Percentiles rank a stretch among this genome's conserved stretches.
These are phyloP conservation scores for Cordilura impudica DNA, from an alignment of 2,888 invertebrate genomes.

Conservation along the genomic window DNA sequence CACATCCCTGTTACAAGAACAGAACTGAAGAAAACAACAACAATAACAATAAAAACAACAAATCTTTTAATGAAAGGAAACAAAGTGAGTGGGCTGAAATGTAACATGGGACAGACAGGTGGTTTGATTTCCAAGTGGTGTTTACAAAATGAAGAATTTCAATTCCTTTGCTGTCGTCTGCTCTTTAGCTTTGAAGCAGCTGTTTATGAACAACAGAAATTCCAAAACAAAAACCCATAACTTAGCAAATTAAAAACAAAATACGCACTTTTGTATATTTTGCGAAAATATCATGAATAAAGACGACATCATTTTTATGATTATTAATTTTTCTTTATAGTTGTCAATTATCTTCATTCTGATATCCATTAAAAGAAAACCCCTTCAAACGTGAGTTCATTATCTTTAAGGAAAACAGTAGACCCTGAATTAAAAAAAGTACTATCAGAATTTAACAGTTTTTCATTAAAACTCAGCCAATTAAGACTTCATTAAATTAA, in stretches of 20 bases:
- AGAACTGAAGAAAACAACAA: not conserved
- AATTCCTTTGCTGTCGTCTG: not conserved
- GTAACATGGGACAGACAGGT: conserved; percentile 37
- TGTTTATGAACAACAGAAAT: conserved; percentile 29
- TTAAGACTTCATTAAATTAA: too few species aligned
- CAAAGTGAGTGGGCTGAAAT: conserved; percentile 16
- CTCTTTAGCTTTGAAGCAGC: conserved; percentile 21
- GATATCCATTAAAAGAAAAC: too few species aligned
- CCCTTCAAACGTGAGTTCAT: too few species aligned
- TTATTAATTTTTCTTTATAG: conserved; percentile 1
- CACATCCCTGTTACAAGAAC: conserved; percentile 7
- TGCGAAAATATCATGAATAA: not conserved
- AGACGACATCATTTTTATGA: conserved; percentile 11
- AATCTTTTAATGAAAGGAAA: conserved; percentile 51
- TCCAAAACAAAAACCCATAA: conserved; percentile 22
- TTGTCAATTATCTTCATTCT: too few species aligned
- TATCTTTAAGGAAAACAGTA: too few species aligned
- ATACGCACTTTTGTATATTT: conserved; percentile 5
- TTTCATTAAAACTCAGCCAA: too few species aligned
- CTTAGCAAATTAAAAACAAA: conserved; percentile 25
- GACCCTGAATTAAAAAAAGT: too few species aligned
- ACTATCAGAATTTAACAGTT: too few species aligned
- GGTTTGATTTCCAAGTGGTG: conserved; percentile 17
- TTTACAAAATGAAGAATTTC: not conserved
- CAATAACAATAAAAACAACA: not conserved